phyloP scores from a whole-genome alignment of 2,888 invertebrate species.

The Leptogaster cylindrica region DNA sequence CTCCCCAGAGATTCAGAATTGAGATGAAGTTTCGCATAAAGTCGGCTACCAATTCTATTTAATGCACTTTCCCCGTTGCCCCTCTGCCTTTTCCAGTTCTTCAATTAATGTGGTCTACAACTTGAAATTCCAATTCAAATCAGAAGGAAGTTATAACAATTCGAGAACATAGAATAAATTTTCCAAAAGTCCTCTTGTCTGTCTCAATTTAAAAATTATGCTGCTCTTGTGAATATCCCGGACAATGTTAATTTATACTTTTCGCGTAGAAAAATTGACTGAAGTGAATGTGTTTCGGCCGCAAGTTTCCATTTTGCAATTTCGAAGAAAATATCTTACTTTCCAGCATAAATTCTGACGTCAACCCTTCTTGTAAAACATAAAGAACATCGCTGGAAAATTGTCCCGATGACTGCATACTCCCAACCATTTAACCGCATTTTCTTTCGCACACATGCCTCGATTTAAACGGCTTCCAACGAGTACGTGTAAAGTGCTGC shows the following conservation, averaged over 20 bases:
- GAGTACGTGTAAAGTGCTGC: constrained; percentile 33
- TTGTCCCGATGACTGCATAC: constrained; percentile 27
- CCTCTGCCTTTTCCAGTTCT: no score
- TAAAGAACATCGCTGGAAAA: constrained; percentile 25
- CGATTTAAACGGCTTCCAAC: constrained; percentile 19
- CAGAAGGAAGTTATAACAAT: no score
- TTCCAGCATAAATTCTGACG: constrained; percentile 22
- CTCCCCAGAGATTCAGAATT: no score
- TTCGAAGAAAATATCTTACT: constrained; percentile 5
- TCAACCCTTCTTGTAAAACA: constrained; percentile 30
- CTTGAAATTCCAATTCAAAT: no score
- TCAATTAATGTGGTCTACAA: no score
- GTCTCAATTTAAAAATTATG: no score
- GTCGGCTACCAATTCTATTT: no score
- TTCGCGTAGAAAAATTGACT: constrained; percentile 16
- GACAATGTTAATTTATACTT: constrained; percentile 29
- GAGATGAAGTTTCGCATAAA: no score
- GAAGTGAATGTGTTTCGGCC: constrained; percentile 25
- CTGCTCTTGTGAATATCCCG: no score
- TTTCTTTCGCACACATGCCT: constrained; percentile 32
- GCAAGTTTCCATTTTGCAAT: constrained; percentile 18
- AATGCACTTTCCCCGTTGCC: no score
- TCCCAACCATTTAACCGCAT: constrained; percentile 28
- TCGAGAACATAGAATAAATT: no score
- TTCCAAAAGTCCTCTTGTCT: no score